Base-by-base conservation (phyloP, 2,797 vertebrate genomes). In the Sternotherus odoratus region DNA sequence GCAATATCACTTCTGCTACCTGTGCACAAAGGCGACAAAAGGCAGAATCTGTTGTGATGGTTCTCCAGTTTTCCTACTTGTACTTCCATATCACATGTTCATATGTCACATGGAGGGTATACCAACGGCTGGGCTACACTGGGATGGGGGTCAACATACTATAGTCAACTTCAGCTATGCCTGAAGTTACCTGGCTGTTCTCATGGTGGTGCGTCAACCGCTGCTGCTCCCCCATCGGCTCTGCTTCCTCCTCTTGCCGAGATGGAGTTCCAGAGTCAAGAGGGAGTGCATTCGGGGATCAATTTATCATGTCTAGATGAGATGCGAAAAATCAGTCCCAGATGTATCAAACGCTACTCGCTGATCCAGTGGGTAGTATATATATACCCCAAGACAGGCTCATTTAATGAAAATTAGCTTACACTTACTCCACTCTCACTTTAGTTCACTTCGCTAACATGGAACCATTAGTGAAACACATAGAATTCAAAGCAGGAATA, bases 381-480 rank as follows among this genome's bases (percentile, higher is more conserved):
- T 5, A 43, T 8, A 43, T 43, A 43, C 43, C 43, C 43, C 5
- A 43, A 86, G 39, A 72, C 54, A 75, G 48, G 66, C 56, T 57
- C 33, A 87, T 66, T 23, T 78, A 82, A 83, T n/a, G 23, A 78
- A 43, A 94, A 78, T 11, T 48, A 50, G 66, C 4, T 49, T 21
- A 83, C 78, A 81, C 17, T 69, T 83, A 63, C 26, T 91, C 5
- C 46, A 7, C 17, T 92, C 53, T 78, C 46, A 74, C 46, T 79
- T 8, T 69, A 91, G 82, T 79, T 82, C 26, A 72, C 2, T 87
- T 88, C 79, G 43, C 12, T 83, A 78, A 83, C 95, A 91, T 26
- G 63, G 81, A 92, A 3, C 53, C 77, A 90, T 39, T 88, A 83
- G 17, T 79, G 83, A 74, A 77, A 91, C 23, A 92, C n/a, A 79